Conservation (phyloP, 1,140 invertebrate genomes). For the Drosophila tropicalis region DNA sequence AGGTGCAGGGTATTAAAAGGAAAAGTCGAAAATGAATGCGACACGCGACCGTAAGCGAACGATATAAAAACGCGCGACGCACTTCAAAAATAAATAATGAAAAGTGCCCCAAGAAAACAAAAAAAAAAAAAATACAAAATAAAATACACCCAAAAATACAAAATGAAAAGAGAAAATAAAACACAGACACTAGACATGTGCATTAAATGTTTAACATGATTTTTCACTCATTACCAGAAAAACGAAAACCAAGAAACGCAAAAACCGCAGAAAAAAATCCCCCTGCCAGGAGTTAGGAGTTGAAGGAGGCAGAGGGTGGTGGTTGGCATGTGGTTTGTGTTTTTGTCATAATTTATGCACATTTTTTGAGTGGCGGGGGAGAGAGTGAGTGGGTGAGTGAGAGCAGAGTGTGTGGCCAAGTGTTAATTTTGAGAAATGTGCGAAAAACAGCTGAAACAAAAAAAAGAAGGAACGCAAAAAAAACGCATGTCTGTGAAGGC, state of each 20-base stretch:
- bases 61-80: conserved; percentile 37
- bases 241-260: conserved; percentile 19
- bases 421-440: conserved; percentile 69
- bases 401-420: conserved; percentile 51
- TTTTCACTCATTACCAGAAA: conserved; percentile 70
- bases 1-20: conserved; percentile 3
- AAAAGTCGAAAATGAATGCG: conserved; percentile 17
- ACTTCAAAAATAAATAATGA: conserved; percentile 58
- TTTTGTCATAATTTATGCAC: conserved; percentile 80
- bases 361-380: conserved; percentile 28
- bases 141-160: not conserved
- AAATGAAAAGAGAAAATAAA: conserved; percentile 21
- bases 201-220: conserved; percentile 78
- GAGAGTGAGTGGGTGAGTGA: conserved; percentile 28
- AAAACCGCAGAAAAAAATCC: conserved; percentile 46
- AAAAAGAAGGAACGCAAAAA: conserved; percentile 3
- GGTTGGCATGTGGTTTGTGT: conserved; percentile 48
- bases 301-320: not conserved
- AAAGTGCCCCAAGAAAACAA: conserved; percentile 24
- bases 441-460: conserved; percentile 26
- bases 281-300: conserved; percentile 28
- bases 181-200: conserved; percentile 54
- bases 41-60: conserved; percentile 51
- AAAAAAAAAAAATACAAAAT: not conserved
- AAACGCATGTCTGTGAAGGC: conserved; percentile 30